Evolutionary conservation across 2,797 vertebrate species (phyloP).

Genomic region (Coracias cyanogaster): DNA sequence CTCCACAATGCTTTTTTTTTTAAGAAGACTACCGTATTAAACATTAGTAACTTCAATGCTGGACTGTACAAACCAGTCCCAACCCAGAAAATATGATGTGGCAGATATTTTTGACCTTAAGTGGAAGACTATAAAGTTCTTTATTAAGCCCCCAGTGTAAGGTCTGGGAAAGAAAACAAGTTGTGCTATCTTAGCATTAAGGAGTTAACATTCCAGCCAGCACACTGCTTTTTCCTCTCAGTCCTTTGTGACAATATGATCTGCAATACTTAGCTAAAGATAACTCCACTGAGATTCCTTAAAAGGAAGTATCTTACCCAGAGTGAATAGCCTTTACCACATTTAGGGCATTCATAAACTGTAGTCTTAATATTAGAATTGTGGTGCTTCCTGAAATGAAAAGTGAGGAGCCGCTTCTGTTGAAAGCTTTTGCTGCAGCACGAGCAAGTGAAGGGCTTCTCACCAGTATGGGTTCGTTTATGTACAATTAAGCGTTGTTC

Average conservation of each 20-base stretch:
- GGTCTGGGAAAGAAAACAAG: not conserved
- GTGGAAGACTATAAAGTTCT: not conserved
- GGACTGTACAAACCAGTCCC: not conserved
- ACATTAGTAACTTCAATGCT: not conserved
- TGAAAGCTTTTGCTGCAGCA: slow-evolving; percentile 58
- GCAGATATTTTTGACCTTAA: not conserved
- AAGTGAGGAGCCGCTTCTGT: slow-evolving; percentile 47
- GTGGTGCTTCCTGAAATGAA: slow-evolving; percentile 44
- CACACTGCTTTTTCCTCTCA: not conserved
- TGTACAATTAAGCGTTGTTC: slow-evolving; percentile 26
- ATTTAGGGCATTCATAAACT: slow-evolving; percentile 16
- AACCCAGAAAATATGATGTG: not conserved
- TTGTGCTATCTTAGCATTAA: not conserved
- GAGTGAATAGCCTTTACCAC: slow-evolving; percentile 57
- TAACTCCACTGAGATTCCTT: not conserved
- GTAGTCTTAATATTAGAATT: not conserved
- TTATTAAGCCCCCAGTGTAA: not conserved
- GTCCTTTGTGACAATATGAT: not conserved
- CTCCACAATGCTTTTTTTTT: not conserved
- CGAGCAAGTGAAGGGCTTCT: slow-evolving; percentile 64
- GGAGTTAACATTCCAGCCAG: not conserved
- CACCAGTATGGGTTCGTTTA: slow-evolving; percentile 25
- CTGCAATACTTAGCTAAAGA: not conserved
- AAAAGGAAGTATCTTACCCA: slow-evolving; percentile 37
- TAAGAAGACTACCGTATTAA: not conserved